phyloP scores from a whole-genome alignment of 2,797 vertebrate genomes.

The Phoeniculus purpureus region DNA sequence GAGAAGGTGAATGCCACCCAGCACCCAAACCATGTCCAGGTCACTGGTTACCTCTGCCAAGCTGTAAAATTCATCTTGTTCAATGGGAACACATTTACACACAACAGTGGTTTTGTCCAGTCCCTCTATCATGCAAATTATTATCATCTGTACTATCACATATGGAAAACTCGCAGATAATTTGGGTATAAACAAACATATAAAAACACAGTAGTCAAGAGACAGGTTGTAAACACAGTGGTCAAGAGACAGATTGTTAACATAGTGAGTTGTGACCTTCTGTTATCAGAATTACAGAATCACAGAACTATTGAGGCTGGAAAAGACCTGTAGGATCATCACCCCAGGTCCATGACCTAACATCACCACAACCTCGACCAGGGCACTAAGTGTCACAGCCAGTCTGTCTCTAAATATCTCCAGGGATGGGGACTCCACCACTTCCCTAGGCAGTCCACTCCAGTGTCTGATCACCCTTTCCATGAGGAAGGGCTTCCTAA shows the following conservation, averaged over 20 bases:
- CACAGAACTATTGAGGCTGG: too few species aligned
- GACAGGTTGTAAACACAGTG: not conserved
- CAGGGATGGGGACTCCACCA: too few species aligned
- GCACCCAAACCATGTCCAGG: accelerated
- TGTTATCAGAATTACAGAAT: not conserved
- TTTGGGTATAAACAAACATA: constrained; percentile 19
- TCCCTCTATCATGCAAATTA: constrained; percentile 17
- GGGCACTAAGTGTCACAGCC: too few species aligned
- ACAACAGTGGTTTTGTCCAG: not conserved
- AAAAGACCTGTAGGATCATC: too few species aligned
- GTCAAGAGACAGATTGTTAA: too few species aligned
- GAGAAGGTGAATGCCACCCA: not conserved
- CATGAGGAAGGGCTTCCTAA: too few species aligned
- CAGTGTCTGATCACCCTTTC: too few species aligned
- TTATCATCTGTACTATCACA: not conserved
- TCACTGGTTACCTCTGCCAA: not conserved
- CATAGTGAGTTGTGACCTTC: not conserved
- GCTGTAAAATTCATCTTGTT: not conserved
- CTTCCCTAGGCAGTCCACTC: too few species aligned
- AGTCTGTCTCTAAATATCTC: too few species aligned
- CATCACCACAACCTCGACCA: too few species aligned
- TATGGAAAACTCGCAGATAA: constrained; percentile 11
- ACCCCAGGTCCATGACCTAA: too few species aligned
- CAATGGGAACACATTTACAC: not conserved
- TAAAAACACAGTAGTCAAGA: not conserved